Evolutionary conservation across 2,113 vertebrate genomes (phyloP), one percentile per base, ranked within the genome.

Genomic region (Chloropsis cyanopogon): DNA sequence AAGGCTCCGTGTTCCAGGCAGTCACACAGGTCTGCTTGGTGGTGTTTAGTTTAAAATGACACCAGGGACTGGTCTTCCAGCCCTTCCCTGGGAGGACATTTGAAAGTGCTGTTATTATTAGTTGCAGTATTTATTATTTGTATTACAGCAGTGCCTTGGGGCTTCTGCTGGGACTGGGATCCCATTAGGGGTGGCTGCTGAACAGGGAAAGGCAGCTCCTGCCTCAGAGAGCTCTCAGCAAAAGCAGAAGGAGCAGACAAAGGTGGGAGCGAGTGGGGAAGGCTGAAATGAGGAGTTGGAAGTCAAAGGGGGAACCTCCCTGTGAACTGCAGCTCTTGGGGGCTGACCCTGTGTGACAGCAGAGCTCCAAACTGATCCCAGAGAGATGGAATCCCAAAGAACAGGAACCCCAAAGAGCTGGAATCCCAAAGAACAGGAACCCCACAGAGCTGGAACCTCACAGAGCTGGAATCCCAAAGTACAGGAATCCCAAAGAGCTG

Each of bases 111-210:
- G 76, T 52, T 93, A 10, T 85, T 95, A 88, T 86, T 87, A 93
- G 94, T 57, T 82, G 86, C 92, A 56, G 82, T 93, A 95, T 94
- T 97, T 95, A 93, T 96, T 96, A 93, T 94, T 90, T 83, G 88
- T 85, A 53, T 90, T 94, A 77, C 10, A 92, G 93, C 11, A 0
- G 47, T 21, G 75, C 93, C 94, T 88, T 9, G 93, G 93, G 93
- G 87, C 75, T 78, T 47, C 91, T 91, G 5, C 83, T 41, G 83
- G 72, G 86, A 16, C 66, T 33, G 33, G 75, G 88, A 85, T 82
- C 89, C 53, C 53, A 26, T 65, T 64, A 82, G 69, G 65, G 77
- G 81, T 44, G 81, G 75, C 46, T 82, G 76, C 88, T 73, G 60
- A 73, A 2, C 25, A 13, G 71, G 33, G 70, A 77, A 76, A 88